Conservation (phyloP, 2,888 invertebrate species). For the Morpho achilles region DNA sequence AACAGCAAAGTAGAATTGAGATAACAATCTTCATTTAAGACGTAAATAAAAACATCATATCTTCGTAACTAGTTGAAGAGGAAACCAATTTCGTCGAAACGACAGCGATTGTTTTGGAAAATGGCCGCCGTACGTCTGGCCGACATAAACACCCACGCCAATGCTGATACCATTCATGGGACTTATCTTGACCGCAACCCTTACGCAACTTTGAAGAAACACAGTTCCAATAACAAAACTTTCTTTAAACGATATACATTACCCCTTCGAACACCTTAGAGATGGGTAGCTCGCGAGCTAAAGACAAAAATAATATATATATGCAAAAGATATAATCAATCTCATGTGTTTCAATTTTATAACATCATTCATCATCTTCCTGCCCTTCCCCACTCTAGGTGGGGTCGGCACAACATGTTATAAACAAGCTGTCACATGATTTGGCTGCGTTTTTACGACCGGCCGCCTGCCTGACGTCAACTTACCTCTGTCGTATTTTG, state of each 20-base stretch:
- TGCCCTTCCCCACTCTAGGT: too few relatives aligned
- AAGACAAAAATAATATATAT: too few relatives aligned
- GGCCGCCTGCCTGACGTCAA: too few relatives aligned
- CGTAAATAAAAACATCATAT: neutral
- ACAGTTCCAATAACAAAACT: neutral
- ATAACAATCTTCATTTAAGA: neutral
- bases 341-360: too few relatives aligned
- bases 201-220: slow-evolving; percentile 3
- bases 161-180: slow-evolving; percentile 42
- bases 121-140: slow-evolving; percentile 17
- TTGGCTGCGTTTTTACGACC: too few relatives aligned
- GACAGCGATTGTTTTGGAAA: slow-evolving; percentile 10
- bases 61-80: slow-evolving; percentile 1
- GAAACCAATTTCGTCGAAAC: slow-evolving; percentile 4
- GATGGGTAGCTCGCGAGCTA: too few relatives aligned
- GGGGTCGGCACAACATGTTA: too few relatives aligned
- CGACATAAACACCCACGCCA: slow-evolving; percentile 40
- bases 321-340: too few relatives aligned
- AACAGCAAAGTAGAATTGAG: neutral
- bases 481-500: too few relatives aligned
- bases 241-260: neutral
- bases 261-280: neutral
- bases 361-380: too few relatives aligned
- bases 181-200: slow-evolving; percentile 38
- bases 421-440: too few relatives aligned